Base-by-base conservation (phyloP, 2,888 invertebrate species). In the Portevinia maculata region DNA sequence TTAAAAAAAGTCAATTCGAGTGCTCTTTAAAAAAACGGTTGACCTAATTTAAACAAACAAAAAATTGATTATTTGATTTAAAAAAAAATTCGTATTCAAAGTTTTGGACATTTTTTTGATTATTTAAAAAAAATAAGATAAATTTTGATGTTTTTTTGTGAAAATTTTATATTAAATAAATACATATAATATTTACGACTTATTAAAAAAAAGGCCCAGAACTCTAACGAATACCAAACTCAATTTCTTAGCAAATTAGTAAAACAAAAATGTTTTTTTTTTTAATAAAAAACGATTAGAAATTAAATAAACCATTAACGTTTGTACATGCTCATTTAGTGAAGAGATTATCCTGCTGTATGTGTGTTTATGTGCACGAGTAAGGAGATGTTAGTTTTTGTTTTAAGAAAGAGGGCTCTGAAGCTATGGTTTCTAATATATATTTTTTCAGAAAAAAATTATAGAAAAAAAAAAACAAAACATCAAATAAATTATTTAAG, bases 51-150 rank as follows among this genome's bases (percentile, higher is more conserved):
- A n/a, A 75, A 79, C 71, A 69, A 81, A 83, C 67, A 81, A 84
- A 74, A 71, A 78, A 64, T 59, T 74, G 46, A 73, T 70, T 55
- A 64, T 57, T 65, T 69, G 50, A 81, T 70, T 69, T 69, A 69
- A 46, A 44, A 70, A 17, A 65, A 67, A 41, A 85, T 88, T 90
- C 90, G 90, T 90, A 90, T 90, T 90, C 90, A 90, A 90, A 90
- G 90, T 90, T 90, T 89, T 90, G 89, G 89, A 89, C 89, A 89
- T 87, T 89, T 90, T 88, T 87, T 86, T 79, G 79, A 84, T 85
- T 34, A 62, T 44, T 64, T 64, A 59, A 65, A 6, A 37, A 11
- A 69, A 57, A 67, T 52, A 65, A 53, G 64, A 67, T 74, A 57
- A 73, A 85, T 85, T 75, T 76, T 75, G 79, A 57, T 50, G 70